Conservation (phyloP, 2,888 invertebrate genomes). For the Clivina fossor region DNA sequence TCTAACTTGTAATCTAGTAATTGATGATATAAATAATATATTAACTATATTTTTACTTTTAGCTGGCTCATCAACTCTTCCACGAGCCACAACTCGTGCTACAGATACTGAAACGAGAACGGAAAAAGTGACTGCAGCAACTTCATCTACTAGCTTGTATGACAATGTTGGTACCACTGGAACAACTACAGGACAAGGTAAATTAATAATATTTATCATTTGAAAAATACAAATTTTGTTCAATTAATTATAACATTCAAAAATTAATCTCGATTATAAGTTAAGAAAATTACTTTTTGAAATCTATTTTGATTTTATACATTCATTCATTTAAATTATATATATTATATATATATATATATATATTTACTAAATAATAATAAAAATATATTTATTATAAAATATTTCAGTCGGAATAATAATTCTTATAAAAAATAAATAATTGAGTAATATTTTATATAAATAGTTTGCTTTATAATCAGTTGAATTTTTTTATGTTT, state of each 20-base stretch:
- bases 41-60: slow-evolving; percentile 36
- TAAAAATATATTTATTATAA: not conserved
- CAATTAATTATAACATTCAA: no score
- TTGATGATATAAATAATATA: not conserved
- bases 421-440: no score
- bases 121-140: slow-evolving; percentile 79
- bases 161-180: slow-evolving; percentile 70
- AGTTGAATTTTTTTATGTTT: no score
- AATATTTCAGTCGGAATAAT: not conserved
- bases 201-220: slow-evolving; percentile 5
- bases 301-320: no score
- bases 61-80: slow-evolving; percentile 81
- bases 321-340: no score
- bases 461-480: no score
- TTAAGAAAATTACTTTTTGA: no score
- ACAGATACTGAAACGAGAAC: slow-evolving; percentile 66
- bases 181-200: slow-evolving; percentile 51
- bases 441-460: no score
- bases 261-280: no score
- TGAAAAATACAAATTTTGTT: no score
- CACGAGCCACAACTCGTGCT: slow-evolving; percentile 72
- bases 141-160: slow-evolving; percentile 86
- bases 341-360: not conserved
- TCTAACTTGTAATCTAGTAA: no score
- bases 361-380: not conserved